These are phyloP conservation scores for Leptonema lineaticorne DNA, from an alignment of 1,140 invertebrate genomes.

Conservation along the genomic window DNA sequence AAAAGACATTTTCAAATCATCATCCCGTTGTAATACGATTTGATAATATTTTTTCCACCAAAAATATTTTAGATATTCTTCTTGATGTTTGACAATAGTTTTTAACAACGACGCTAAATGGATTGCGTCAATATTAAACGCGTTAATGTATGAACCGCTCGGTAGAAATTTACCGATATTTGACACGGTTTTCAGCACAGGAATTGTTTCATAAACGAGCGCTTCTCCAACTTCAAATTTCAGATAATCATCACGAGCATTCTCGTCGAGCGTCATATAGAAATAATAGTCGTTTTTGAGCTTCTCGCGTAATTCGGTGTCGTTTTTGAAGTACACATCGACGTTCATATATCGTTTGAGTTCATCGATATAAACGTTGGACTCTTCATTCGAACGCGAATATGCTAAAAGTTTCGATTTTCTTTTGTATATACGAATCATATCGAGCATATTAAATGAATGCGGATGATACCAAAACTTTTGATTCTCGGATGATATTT, in stretches of 20 bases:
- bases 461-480: constrained; percentile 29
- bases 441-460: background rate
- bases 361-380: constrained; percentile 50
- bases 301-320: constrained; percentile 44
- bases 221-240: constrained; percentile 61
- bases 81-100: background rate
- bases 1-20: background rate
- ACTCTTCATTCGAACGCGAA: constrained; percentile 59
- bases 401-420: constrained; percentile 57
- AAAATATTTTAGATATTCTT: constrained; percentile 17
- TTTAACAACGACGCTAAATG: background rate
- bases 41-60: constrained; percentile 10
- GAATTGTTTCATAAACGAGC: constrained; percentile 52
- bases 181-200: constrained; percentile 59
- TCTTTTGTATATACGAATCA: constrained; percentile 16
- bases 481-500: constrained; percentile 41
- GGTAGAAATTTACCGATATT: constrained; percentile 58
- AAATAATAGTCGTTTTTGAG: constrained; percentile 59
- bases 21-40: background rate
- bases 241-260: constrained; percentile 57
- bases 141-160: constrained; percentile 61
- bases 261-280: constrained; percentile 67
- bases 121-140: constrained; percentile 26
- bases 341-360: constrained; percentile 61
- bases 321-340: constrained; percentile 69